Evolutionary conservation across 2,113 vertebrate species (phyloP).

Genomic region (Phycodurus eques): DNA sequence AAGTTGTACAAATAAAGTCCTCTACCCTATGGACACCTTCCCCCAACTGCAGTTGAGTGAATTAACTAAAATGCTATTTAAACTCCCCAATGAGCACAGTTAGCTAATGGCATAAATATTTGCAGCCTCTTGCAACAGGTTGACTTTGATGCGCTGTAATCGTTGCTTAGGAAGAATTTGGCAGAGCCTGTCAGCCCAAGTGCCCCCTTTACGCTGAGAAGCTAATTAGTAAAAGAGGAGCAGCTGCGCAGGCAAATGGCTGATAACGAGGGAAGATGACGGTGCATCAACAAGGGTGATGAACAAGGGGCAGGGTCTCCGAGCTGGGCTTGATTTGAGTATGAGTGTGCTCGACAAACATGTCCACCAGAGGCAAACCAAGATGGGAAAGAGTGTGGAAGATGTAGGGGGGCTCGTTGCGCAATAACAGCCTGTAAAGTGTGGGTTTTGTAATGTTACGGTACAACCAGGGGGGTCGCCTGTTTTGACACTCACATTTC

Average conservation of each 20-base stretch:
- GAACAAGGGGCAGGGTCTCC: not conserved
- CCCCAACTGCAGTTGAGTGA: not conserved
- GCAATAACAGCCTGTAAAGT: not conserved
- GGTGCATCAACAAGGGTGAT: conserved; percentile 7
- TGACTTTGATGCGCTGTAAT: conserved; percentile 8
- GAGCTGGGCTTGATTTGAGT: not conserved
- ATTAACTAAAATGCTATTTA: not conserved
- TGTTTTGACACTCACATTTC: too few relatives aligned
- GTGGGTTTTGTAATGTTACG: too few relatives aligned
- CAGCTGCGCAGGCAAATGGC: conserved; percentile 34
- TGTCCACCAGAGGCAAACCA: not conserved
- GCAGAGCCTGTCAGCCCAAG: conserved; percentile 17
- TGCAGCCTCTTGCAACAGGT: conserved; percentile 15
- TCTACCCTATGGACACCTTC: not conserved
- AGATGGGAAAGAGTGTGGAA: not conserved
- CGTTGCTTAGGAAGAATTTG: conserved; percentile 15
- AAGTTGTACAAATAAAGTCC: not conserved
- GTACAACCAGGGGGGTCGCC: too few relatives aligned
- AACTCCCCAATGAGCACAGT: not conserved
- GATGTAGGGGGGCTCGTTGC: not conserved
- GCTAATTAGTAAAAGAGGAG: conserved; percentile 43
- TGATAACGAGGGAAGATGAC: conserved; percentile 25
- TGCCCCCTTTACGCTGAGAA: conserved; percentile 25
- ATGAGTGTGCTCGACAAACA: not conserved
- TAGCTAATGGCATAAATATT: conserved; percentile 10